Percentiles rank a stretch among this genome's conserved stretches.
phyloP scores from a whole-genome alignment of 1,140 invertebrate genomes.

The Neodiprion virginianus region DNA sequence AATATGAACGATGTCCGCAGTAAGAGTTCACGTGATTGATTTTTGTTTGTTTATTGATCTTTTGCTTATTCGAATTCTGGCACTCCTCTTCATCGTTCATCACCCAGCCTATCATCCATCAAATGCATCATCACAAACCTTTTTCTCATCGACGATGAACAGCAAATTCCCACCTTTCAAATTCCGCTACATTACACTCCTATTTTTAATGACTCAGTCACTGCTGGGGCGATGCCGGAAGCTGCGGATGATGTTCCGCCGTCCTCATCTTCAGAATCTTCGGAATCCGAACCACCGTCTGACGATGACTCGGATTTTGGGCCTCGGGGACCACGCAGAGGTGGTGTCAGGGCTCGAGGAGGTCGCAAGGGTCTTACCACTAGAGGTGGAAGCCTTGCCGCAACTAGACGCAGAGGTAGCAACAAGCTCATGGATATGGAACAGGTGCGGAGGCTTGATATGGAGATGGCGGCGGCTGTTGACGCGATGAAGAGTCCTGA shows the following conservation, averaged over 20 bases:
- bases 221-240: slow-evolving; percentile 20
- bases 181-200: neutral
- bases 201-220: neutral
- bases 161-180: neutral
- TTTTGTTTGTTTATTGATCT: neutral
- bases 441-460: slow-evolving; percentile 53
- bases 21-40: neutral
- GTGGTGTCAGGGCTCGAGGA: slow-evolving; percentile 44
- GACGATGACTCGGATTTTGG: slow-evolving; percentile 59
- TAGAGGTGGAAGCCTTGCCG: slow-evolving; percentile 51
- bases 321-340: slow-evolving; percentile 46
- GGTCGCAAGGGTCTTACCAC: slow-evolving; percentile 56
- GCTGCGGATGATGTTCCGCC: slow-evolving; percentile 37
- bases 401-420: slow-evolving; percentile 44
- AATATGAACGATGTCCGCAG: slow-evolving; percentile 9
- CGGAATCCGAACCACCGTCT: slow-evolving; percentile 50
- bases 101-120: too few relatives aligned
- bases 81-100: too few relatives aligned
- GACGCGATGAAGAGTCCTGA: slow-evolving; percentile 58
- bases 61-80: neutral
- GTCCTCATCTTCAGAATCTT: slow-evolving; percentile 50
- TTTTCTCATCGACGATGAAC: too few relatives aligned
- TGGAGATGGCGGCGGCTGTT: slow-evolving; percentile 60
- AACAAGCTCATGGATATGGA: slow-evolving; percentile 56
- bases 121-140: too few relatives aligned